Evolutionary conservation across 92 coral and sea anemone genomes (phyloP), one percentile per base, ranked within the genome.

Genomic region (Actinernus sp.): DNA sequence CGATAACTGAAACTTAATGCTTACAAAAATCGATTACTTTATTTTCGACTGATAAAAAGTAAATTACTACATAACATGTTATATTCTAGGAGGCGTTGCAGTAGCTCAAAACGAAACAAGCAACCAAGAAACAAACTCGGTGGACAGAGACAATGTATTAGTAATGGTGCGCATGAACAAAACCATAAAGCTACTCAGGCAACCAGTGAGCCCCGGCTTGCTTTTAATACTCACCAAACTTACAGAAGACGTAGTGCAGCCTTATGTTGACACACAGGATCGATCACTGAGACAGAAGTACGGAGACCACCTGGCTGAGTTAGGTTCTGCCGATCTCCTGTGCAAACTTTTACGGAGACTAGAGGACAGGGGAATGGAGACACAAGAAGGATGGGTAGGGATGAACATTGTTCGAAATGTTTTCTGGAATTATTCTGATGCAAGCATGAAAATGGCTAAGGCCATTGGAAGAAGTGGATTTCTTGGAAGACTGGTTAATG

Each of bases 231-330:
- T 55, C 36, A 57, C 49, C 23, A 67, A 65, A 58, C 61, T 66
- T 11, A 47, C 52, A 12, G 40, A 39, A 20, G 76, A 58, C 34
- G 46, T 77, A 14, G 26, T 1, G 11, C 57, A 83, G 36, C 90
- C 94, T 1, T 88, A 77, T 39, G 0, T 8, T 21, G 83, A 88
- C 9, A 71, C 85, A 4, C 48, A 52, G 8, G 50, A 71, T 32
- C 58, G 68, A n/a, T n/a, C n/a, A n/a, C n/a, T n/a, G n/a, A n/a
- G n/a, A n/a, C n/a, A n/a, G n/a, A n/a, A n/a, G n/a, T 78, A 71
- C 40, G 94, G 94, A 0, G 94, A 88, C 76, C 94, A 88, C 40
- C 76, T 88, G 26, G 68, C 68, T 1, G 94, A 88, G 11, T 64
- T 88, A n/a, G 79, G 77, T 32, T 89, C 83, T 20, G 86, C 74